phyloP scores from a whole-genome alignment of 2,113 vertebrate species.

The Puffinus mauretanicus region DNA sequence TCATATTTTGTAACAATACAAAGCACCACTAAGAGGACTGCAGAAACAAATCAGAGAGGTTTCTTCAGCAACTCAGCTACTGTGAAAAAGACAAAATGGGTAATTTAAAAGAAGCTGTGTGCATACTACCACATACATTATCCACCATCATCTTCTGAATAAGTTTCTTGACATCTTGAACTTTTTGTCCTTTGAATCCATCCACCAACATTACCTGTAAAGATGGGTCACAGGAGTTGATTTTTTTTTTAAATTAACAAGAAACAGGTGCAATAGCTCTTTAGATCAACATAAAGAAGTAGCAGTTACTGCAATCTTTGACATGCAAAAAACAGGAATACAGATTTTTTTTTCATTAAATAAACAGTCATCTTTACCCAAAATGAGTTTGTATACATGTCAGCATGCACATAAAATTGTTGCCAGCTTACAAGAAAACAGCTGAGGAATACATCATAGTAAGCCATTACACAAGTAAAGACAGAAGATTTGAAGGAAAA shows the following conservation, averaged over 20 bases:
- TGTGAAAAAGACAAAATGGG: not conserved
- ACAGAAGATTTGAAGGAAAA: not conserved
- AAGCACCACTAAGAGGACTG: not conserved
- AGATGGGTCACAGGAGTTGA: not conserved
- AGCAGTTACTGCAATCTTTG: not conserved
- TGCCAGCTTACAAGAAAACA: not conserved
- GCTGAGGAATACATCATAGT: not conserved
- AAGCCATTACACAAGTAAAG: not conserved
- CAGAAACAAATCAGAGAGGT: not conserved
- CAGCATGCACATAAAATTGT: not conserved
- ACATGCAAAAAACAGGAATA: not conserved
- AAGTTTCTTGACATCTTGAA: constrained; percentile 93
- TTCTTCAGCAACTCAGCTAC: not conserved
- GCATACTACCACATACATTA: constrained; percentile 65
- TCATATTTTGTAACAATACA: not conserved
- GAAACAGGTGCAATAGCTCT: not conserved
- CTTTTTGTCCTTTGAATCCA: constrained; percentile 89
- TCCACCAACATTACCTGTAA: constrained; percentile 92
- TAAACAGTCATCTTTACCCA: not conserved
- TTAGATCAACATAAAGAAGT: not conserved
- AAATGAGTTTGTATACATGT: not conserved
- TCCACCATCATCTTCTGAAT: constrained; percentile 95
- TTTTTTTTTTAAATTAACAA: not conserved
- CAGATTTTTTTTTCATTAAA: not conserved
- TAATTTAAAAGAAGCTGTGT: not conserved